Conservation (phyloP, 2,888 invertebrate species). For the Hartigia nigra region DNA sequence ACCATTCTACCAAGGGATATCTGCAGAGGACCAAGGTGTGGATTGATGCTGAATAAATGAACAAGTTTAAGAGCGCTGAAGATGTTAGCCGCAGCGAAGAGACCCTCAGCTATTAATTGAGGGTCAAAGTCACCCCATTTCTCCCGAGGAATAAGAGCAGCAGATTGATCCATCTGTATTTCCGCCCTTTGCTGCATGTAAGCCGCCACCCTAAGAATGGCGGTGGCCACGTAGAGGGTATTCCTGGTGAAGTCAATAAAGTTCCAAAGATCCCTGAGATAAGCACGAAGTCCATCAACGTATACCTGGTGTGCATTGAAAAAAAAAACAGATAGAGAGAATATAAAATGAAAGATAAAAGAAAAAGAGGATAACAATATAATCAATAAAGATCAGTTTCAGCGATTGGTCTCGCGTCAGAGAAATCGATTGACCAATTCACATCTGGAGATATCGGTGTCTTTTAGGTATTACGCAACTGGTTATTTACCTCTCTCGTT, state of each 20-base stretch:
- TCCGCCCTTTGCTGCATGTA: constrained; percentile 81
- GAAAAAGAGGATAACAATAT: not conserved
- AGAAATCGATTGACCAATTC: not conserved
- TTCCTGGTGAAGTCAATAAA: constrained; percentile 95
- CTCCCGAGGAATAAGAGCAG: constrained; percentile 82
- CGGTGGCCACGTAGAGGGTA: constrained; percentile 82
- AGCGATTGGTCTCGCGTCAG: not conserved
- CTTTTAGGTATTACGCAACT: not conserved
- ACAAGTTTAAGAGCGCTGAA: constrained; percentile 93
- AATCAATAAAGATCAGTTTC: not conserved
- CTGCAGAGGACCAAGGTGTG: constrained; percentile 91
- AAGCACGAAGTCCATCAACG: constrained; percentile 86
- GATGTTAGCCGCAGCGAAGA: constrained; percentile 95
- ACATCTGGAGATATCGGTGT: not conserved
- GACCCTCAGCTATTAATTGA: constrained; percentile 90
- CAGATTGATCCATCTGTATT: constrained; percentile 75
- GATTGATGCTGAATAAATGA: constrained; percentile 93
- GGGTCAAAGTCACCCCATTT: constrained; percentile 95
- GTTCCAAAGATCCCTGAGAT: constrained; percentile 95
- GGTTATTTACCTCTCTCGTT: constrained; percentile 75
- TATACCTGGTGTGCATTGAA: constrained; percentile 69
- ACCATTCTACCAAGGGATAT: constrained; percentile 91
- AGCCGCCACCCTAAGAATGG: constrained; percentile 76
- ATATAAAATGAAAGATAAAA: not conserved
- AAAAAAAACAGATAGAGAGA: not conserved